phyloP scores from a whole-genome alignment of 2,113 vertebrate genomes.

The Phylloscopus whistleri region DNA sequence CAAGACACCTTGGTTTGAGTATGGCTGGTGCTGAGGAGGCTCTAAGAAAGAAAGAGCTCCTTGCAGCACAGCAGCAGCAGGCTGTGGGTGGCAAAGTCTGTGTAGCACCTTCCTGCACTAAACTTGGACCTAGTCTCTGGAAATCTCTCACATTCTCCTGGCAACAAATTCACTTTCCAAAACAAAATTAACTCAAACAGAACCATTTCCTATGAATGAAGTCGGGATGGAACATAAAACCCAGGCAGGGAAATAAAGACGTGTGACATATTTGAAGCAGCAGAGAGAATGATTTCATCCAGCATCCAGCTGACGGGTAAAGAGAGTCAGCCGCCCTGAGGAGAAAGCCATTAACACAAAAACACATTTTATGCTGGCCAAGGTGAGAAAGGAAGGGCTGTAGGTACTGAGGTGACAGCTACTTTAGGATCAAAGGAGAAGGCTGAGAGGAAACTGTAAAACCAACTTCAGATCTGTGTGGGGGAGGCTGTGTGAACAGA shows the following conservation, averaged over 20 bases:
- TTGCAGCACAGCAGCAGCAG: not conserved
- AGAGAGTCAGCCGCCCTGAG: not conserved
- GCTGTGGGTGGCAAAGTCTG: constrained; percentile 42
- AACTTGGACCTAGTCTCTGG: constrained; percentile 30
- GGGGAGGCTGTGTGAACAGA: constrained; percentile 9
- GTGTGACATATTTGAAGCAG: constrained; percentile 2
- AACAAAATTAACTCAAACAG: constrained; percentile 44
- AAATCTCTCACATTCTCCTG: constrained; percentile 41
- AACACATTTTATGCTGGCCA: constrained; percentile 54
- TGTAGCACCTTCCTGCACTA: not conserved
- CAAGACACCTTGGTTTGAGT: not conserved
- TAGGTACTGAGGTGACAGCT: constrained; percentile 52
- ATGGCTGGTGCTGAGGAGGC: not conserved
- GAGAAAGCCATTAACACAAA: constrained; percentile 58
- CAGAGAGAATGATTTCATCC: constrained; percentile 40
- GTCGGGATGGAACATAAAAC: constrained; percentile 13
- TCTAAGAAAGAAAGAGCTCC: not conserved
- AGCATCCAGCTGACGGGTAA: constrained; percentile 19
- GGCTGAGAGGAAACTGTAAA: constrained; percentile 57
- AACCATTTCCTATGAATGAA: constrained; percentile 45
- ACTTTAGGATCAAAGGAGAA: constrained; percentile 54
- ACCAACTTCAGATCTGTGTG: constrained; percentile 30
- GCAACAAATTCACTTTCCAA: constrained; percentile 46
- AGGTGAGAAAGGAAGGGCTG: constrained; percentile 52
- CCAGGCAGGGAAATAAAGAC: not conserved